phyloP scores from a whole-genome alignment of 1,140 invertebrate genomes.

The Tachypleus tridentatus region DNA sequence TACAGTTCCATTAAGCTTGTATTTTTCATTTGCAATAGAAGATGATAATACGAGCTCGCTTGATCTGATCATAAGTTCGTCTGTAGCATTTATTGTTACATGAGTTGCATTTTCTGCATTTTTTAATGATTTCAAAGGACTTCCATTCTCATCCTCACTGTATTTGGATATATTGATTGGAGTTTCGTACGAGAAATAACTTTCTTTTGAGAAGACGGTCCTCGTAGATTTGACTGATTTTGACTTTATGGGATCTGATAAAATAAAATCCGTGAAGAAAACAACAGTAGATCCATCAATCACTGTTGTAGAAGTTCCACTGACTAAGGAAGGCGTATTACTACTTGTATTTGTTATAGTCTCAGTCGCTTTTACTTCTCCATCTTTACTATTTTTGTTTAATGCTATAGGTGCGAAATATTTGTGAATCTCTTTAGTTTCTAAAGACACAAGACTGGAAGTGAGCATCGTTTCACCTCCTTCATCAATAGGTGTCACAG shows the following conservation, averaged over 20 bases:
- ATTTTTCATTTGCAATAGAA: background rate
- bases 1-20: too few relatives aligned
- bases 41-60: conserved; percentile 5
- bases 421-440: too few relatives aligned
- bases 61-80: conserved; percentile 14
- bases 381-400: too few relatives aligned
- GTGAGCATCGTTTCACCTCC: too few relatives aligned
- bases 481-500: too few relatives aligned
- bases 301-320: conserved; percentile 15
- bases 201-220: too few relatives aligned
- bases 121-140: background rate
- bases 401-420: too few relatives aligned
- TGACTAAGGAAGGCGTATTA: conserved; percentile 9
- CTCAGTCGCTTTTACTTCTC: conserved; percentile 1
- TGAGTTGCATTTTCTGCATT: background rate
- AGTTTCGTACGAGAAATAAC: too few relatives aligned
- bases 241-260: background rate
- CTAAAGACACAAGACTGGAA: too few relatives aligned
- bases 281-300: conserved; percentile 23
- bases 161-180: too few relatives aligned
- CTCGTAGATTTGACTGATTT: background rate
- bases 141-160: too few relatives aligned
- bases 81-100: too few relatives aligned
- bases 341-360: background rate
- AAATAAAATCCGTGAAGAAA: conserved; percentile 25